Evolutionary conservation across 92 coral and sea anemone species (phyloP).

Genomic region (Palythoa grandis): DNA sequence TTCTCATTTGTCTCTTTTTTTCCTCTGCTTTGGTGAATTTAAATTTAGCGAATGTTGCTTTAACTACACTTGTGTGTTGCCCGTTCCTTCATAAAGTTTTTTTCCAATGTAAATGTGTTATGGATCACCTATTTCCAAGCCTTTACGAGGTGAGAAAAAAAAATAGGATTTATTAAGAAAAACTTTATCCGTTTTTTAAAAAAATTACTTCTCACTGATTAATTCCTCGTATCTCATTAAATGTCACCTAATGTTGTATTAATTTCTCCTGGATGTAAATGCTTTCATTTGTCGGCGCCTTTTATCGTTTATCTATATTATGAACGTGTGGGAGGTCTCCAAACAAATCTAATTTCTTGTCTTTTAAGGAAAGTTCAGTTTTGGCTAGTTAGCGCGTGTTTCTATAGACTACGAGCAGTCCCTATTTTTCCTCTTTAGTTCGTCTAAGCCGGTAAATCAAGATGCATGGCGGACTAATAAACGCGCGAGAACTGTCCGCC

Average conservation of each 20-base stretch:
- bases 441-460: too few relatives aligned
- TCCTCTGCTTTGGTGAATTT: background rate
- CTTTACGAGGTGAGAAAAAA: background rate
- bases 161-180: background rate
- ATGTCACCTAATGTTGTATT: background rate
- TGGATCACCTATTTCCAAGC: background rate
- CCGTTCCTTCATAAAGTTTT: background rate
- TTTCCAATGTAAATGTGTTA: background rate
- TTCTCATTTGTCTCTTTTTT: too few relatives aligned
- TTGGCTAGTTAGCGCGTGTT: background rate
- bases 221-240: background rate
- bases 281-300: background rate
- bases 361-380: background rate
- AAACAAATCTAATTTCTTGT: background rate
- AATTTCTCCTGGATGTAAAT: background rate
- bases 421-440: too few relatives aligned
- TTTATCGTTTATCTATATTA: background rate
- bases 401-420: too few relatives aligned
- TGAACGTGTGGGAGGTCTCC: background rate
- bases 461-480: too few relatives aligned
- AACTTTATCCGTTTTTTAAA: background rate
- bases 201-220: background rate
- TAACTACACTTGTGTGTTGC: background rate
- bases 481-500: too few relatives aligned
- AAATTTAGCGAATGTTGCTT: background rate